Percentiles rank a stretch among this genome's conserved stretches.
Conservation (phyloP, 2,113 vertebrate genomes). For the Bos taurus region ARS-UCD2.0 NC_037357.1:5779501-5780000, state of each 20-base stretch:
- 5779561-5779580: no score
- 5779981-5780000: background rate
- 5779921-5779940: background rate
- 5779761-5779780: background rate
- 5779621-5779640: no score
- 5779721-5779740: background rate
- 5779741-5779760: background rate
- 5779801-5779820: background rate
- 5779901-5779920: background rate
- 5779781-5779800: background rate
- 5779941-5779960: background rate
- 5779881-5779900: background rate
- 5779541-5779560: no score
- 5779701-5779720: rapidly evolving
- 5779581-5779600: no score
- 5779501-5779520: no score
- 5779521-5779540: no score
- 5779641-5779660: no score
- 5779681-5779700: no score
- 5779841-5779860: background rate
- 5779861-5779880: background rate
- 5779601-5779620: no score
- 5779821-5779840: background rate
- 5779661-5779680: no score
- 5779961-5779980: background rate